Evolutionary conservation across 2,888 invertebrate genomes (phyloP).

Genomic region (Therioaphis trifolii): DNA sequence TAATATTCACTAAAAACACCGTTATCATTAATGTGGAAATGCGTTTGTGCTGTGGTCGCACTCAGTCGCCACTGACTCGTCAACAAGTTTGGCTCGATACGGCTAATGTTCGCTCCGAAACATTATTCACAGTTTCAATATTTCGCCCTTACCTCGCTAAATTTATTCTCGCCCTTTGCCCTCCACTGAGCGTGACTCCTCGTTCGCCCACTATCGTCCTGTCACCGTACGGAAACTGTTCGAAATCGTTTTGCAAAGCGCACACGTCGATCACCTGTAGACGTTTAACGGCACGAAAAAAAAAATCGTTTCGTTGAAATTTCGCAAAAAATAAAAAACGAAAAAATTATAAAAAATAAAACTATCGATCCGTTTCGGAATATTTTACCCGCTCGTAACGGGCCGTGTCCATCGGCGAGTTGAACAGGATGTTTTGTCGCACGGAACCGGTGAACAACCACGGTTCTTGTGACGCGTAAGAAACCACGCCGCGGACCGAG

Average conservation of each 20-base stretch:
- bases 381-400: slow-evolving; percentile 74
- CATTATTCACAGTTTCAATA: no score
- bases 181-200: slow-evolving; percentile 85
- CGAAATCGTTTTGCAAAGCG: slow-evolving; percentile 80
- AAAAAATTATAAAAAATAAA: not conserved
- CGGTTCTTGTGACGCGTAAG: slow-evolving; percentile 88
- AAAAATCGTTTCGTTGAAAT: no score
- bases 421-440: slow-evolving; percentile 93
- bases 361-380: no score
- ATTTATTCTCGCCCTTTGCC: slow-evolving; percentile 82
- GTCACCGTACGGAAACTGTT: slow-evolving; percentile 82
- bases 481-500: slow-evolving; percentile 76
- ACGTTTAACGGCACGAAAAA: no score
- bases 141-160: slow-evolving; percentile 70
- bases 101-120: no score
- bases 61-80: no score
- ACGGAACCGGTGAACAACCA: slow-evolving; percentile 88
- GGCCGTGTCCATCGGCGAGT: slow-evolving; percentile 78
- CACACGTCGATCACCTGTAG: slow-evolving; percentile 79
- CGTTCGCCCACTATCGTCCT: slow-evolving; percentile 88
- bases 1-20: no score
- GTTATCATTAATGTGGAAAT: no score
- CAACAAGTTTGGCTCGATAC: no score
- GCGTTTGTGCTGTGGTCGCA: no score
- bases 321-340: slow-evolving; percentile 66